Evolutionary conservation across 2,797 vertebrate genomes (phyloP).

Genomic region (Sebastes iracundus): DNA sequence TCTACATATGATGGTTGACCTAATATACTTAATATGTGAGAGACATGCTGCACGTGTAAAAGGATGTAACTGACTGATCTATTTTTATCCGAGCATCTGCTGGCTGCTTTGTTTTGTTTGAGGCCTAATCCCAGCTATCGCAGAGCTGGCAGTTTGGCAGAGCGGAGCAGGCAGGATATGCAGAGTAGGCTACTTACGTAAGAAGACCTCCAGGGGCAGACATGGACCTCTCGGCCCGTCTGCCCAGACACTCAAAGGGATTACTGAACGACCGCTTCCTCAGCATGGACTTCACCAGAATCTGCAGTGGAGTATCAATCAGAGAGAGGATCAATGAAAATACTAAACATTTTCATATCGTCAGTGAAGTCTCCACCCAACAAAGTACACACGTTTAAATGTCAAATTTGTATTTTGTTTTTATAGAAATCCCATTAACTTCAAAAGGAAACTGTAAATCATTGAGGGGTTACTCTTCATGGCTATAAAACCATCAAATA

Average conservation of each 20-base stretch:
- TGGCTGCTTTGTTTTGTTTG: slow-evolving; percentile 58
- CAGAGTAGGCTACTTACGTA: slow-evolving; percentile 84
- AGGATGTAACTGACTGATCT: slow-evolving; percentile 29
- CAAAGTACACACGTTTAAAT: not conserved
- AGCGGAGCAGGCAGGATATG: slow-evolving; percentile 60
- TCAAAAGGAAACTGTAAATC: not conserved
- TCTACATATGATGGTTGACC: not conserved
- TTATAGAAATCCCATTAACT: not conserved
- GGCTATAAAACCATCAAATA: not conserved
- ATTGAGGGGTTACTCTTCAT: not conserved
- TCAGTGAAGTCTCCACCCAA: not conserved
- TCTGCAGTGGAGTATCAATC: slow-evolving; percentile 77
- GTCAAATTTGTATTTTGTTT: not conserved
- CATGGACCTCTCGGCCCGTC: slow-evolving; percentile 91
- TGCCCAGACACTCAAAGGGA: slow-evolving; percentile 88
- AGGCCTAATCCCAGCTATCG: slow-evolving; percentile 51
- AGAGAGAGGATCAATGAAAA: slow-evolving; percentile 4
- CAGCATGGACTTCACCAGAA: slow-evolving; percentile 96
- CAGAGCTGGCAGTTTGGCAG: slow-evolving; percentile 58
- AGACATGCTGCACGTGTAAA: slow-evolving; percentile 2
- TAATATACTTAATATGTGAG: not conserved
- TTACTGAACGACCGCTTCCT: slow-evolving; percentile 96
- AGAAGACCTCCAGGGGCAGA: slow-evolving; percentile 93
- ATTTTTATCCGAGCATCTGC: slow-evolving; percentile 65
- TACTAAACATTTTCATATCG: not conserved